Percentiles rank a stretch among this genome's conserved stretches.
phyloP scores from a whole-genome alignment of 53 echinoderm and acorn worm genomes.

The Luidia sarsii region DNA sequence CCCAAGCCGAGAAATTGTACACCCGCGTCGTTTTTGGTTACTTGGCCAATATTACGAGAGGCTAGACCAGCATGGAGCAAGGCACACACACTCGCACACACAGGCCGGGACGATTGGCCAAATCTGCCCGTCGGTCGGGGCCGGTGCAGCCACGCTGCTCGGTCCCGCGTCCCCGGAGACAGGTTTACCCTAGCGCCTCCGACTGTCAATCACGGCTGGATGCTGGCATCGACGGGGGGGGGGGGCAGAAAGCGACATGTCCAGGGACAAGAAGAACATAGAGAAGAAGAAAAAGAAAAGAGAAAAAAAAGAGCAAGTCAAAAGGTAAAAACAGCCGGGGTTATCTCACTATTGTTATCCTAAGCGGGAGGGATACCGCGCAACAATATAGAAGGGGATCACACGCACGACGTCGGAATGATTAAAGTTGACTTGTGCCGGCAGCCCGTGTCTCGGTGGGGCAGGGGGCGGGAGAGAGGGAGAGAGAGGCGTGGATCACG shows the following conservation, averaged over 20 bases:
- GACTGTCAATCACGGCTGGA: constrained; percentile 33
- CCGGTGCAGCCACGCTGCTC: neutral
- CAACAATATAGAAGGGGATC: neutral
- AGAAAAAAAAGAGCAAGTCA: constrained; percentile 30
- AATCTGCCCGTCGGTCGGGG: too few relatives aligned
- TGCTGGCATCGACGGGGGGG: neutral
- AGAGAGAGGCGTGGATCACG: too few relatives aligned
- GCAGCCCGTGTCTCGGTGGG: too few relatives aligned
- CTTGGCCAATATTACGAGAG: constrained; percentile 38
- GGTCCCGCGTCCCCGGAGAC: constrained; percentile 3
- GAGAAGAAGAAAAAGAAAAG: constrained; percentile 8
- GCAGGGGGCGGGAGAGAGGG: too few relatives aligned
- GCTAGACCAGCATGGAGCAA: neutral
- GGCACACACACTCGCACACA: too few relatives aligned
- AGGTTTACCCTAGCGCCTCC: neutral
- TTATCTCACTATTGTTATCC: constrained; percentile 44
- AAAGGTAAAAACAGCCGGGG: neutral
- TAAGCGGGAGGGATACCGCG: neutral
- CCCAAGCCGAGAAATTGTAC: constrained; percentile 52
- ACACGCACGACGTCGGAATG: neutral
- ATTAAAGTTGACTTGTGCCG: too few relatives aligned
- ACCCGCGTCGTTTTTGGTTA: constrained; percentile 60
- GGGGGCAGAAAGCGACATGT: neutral
- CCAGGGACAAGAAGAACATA: too few relatives aligned
- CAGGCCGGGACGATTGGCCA: neutral